Conservation (phyloP, 2,888 invertebrate species). For the Eupithecia dodoneata region DNA sequence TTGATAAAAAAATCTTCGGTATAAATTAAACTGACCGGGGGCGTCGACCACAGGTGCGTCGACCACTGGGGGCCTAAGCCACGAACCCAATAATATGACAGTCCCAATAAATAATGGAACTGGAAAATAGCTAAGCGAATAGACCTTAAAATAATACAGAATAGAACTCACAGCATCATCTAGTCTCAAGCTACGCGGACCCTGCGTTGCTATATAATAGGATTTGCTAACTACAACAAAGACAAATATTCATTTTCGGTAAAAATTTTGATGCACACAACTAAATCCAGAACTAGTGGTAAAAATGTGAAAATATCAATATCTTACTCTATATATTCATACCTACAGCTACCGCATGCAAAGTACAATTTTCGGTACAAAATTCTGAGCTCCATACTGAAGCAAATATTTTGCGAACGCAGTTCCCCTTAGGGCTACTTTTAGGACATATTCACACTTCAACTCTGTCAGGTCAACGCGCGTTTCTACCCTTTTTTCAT, state of each 20-base stretch:
- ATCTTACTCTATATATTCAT: neutral
- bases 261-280: neutral
- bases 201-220: neutral
- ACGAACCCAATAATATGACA: no score
- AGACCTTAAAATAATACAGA: no score
- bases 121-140: no score
- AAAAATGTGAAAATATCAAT: neutral
- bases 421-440: slow-evolving; percentile 31
- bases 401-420: slow-evolving; percentile 39
- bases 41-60: no score
- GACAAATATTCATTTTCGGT: neutral
- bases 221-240: neutral
- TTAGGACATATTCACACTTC: neutral
- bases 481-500: neutral
- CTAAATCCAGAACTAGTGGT: neutral
- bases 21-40: no score
- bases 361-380: neutral
- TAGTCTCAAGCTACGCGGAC: neutral
- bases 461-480: neutral
- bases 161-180: neutral
- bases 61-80: no score
- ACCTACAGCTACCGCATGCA: neutral
- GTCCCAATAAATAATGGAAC: no score
- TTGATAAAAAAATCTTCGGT: no score
- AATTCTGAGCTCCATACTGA: slow-evolving; percentile 12